Percentiles rank a stretch among this genome's conserved stretches.
Evolutionary conservation across 1,140 invertebrate genomes (phyloP).

Genomic region (Nasonia giraulti): DNA sequence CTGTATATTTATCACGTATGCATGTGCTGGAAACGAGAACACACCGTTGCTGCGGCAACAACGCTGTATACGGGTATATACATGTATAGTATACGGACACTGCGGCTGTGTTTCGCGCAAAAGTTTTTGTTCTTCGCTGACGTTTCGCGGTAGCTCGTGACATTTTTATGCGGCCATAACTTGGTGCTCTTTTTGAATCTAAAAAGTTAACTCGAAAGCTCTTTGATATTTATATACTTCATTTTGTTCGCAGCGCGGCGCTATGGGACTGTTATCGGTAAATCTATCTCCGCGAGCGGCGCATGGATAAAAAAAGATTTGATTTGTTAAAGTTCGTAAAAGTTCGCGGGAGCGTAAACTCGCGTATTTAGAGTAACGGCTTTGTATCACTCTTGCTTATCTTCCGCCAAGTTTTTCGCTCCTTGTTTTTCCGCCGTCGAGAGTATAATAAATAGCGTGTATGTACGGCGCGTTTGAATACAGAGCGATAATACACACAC

Average conservation of each 20-base stretch:
- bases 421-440: not conserved
- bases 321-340: slow-evolving; percentile 1
- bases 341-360: not conserved
- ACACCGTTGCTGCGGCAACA: not conserved
- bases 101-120: not conserved
- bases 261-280: not conserved
- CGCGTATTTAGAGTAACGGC: not conserved
- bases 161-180: slow-evolving; percentile 20
- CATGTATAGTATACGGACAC: too few species aligned
- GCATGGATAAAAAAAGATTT: not conserved
- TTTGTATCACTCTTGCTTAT: not conserved
- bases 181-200: not conserved
- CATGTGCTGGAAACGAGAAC: not conserved
- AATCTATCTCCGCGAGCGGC: not conserved
- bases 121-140: slow-evolving; percentile 29
- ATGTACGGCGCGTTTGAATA: not conserved
- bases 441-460: not conserved
- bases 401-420: not conserved
- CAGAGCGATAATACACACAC: not conserved
- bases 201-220: slow-evolving; percentile 9
- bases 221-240: slow-evolving; percentile 16
- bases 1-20: too few species aligned
- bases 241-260: not conserved
- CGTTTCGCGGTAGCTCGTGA: slow-evolving; percentile 11
- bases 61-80: too few species aligned